These are phyloP conservation scores for Zapus hudsonius DNA, from an alignment of 2,113 vertebrate species.

Conservation along the genomic window DNA sequence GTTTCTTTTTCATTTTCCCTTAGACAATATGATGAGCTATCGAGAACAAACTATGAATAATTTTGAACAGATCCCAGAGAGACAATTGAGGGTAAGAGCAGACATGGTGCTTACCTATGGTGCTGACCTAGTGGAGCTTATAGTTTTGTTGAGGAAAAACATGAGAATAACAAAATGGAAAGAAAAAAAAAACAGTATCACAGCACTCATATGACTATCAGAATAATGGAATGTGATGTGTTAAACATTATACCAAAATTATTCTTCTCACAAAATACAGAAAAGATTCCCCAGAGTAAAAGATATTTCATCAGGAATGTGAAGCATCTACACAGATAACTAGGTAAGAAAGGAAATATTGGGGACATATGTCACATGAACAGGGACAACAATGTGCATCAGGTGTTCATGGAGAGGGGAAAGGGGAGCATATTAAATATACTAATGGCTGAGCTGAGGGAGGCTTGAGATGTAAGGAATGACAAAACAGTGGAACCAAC, in stretches of 20 bases:
- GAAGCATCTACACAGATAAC: background rate
- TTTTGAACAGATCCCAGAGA: background rate
- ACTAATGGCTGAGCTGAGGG: background rate
- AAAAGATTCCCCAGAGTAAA: background rate
- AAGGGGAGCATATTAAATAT: background rate
- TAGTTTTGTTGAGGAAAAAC: background rate
- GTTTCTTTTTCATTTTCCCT: background rate
- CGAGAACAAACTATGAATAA: background rate
- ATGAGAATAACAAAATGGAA: background rate
- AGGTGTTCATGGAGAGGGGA: background rate
- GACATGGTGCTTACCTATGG: fast-evolving
- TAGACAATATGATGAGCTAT: background rate
- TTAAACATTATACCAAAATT: slow-evolving; percentile 1
- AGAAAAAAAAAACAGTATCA: too few species aligned
- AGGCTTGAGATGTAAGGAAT: background rate
- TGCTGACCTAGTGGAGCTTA: background rate
- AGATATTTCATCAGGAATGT: background rate
- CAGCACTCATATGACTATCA: background rate
- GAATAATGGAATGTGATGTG: background rate
- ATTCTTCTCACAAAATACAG: background rate
- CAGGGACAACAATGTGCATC: background rate
- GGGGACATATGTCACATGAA: background rate
- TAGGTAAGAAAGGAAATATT: background rate
- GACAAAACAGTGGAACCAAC: background rate
- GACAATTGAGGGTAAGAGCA: background rate